Percentiles rank a stretch among this genome's conserved stretches.
Evolutionary conservation across 2,888 invertebrate species (phyloP).

Genomic region (Harpalus rubripes): DNA sequence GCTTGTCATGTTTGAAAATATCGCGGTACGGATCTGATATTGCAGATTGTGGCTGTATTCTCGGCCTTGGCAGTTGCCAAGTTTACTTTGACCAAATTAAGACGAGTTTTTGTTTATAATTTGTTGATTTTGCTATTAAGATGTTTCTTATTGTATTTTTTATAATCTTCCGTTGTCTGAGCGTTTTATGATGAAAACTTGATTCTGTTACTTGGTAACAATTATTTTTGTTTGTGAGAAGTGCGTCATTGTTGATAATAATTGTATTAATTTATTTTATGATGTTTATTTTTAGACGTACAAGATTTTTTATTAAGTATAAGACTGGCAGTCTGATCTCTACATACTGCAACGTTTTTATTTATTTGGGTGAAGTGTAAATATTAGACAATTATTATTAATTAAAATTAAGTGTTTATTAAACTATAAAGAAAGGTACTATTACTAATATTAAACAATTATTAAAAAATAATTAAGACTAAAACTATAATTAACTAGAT

Average conservation of each 20-base stretch:
- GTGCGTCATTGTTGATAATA: slow-evolving; percentile 11
- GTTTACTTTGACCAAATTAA: slow-evolving; percentile 36
- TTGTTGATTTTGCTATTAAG: slow-evolving; percentile 31
- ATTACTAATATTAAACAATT: no score
- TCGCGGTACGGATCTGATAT: slow-evolving; percentile 31
- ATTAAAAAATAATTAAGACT: no score
- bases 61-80: slow-evolving; percentile 38
- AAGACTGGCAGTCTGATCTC: slow-evolving; percentile 9
- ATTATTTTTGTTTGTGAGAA: background rate
- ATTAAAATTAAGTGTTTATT: no score
- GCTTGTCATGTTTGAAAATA: slow-evolving; percentile 14
- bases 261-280: slow-evolving; percentile 7
- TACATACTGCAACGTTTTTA: no score
- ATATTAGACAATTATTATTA: no score
- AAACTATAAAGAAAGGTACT: no score
- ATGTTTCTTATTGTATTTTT: slow-evolving; percentile 23
- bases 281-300: slow-evolving; percentile 12
- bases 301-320: background rate
- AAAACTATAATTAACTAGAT: no score
- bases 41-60: background rate
- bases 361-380: no score
- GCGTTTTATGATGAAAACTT: slow-evolving; percentile 29
- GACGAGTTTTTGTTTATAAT: slow-evolving; percentile 5
- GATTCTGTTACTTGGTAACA: slow-evolving; percentile 8
- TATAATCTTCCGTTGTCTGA: slow-evolving; percentile 41